Conservation (phyloP, 2,113 vertebrate genomes). For the Marmota monax region DNA sequence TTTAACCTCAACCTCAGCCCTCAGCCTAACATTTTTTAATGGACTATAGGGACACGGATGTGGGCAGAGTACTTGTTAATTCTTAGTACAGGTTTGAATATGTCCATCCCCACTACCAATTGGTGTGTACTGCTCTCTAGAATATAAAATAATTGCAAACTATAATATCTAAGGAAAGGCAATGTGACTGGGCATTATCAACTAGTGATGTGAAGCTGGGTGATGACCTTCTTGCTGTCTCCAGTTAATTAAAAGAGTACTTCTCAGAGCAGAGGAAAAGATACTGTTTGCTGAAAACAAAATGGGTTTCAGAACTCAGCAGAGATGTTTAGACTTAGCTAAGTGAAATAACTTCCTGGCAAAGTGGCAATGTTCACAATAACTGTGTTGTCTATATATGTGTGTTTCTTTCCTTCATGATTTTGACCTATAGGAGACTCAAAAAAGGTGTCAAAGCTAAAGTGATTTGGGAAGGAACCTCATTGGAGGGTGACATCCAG, state of each 20-base stretch:
- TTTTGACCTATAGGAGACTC: neutral
- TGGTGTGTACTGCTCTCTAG: neutral
- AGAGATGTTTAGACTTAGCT: constrained; percentile 25
- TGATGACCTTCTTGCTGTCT: neutral
- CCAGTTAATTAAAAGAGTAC: neutral
- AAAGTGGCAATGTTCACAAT: constrained; percentile 7
- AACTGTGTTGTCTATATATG: neutral
- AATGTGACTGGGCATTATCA: constrained; percentile 6
- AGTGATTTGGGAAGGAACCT: constrained; percentile 5
- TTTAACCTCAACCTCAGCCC: too few relatives aligned
- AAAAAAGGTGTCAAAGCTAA: constrained; percentile 26
- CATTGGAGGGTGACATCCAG: neutral
- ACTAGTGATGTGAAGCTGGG: neutral
- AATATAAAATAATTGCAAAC: constrained; percentile 29
- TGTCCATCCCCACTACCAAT: neutral
- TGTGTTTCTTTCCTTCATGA: neutral
- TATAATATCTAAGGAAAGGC: neutral
- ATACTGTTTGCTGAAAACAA: neutral
- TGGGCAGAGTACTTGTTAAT: neutral
- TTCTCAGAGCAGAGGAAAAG: constrained; percentile 12
- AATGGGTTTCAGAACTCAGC: constrained; percentile 53
- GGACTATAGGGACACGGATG: neutral
- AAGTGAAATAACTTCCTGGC: constrained; percentile 38
- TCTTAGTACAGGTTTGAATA: constrained; percentile 14
- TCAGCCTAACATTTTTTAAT: neutral